These are phyloP conservation scores for Matsumurasca onukii DNA, from an alignment of 1,140 invertebrate species.

Conservation along the genomic window DNA sequence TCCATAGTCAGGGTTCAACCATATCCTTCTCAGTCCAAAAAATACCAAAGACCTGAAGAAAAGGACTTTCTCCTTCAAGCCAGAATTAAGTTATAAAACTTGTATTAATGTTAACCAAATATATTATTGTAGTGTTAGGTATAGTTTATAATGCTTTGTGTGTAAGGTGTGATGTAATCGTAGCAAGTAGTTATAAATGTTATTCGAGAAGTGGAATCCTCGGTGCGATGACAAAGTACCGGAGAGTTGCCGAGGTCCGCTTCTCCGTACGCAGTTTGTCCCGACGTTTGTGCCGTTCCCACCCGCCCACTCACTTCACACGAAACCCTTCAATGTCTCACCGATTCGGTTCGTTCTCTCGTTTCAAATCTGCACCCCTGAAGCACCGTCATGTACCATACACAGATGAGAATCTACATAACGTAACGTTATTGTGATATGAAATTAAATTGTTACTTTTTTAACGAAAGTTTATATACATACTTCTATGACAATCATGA, in stretches of 20 bases:
- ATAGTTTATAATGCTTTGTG: conserved; percentile 26
- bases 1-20: conserved; percentile 21
- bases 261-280: not conserved
- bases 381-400: conserved; percentile 10
- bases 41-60: conserved; percentile 24
- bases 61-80: conserved; percentile 19
- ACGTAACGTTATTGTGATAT: conserved; percentile 32
- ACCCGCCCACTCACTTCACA: not conserved
- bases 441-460: conserved; percentile 33
- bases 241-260: conserved; percentile 5
- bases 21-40: conserved; percentile 25
- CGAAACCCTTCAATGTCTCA: conserved; percentile 14
- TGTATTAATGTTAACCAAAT: conserved; percentile 31
- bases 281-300: conserved; percentile 17
- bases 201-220: not conserved
- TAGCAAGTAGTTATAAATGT: conserved; percentile 22
- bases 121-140: conserved; percentile 30
- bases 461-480: conserved; percentile 21
- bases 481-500: conserved; percentile 28
- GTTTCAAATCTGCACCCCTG: conserved; percentile 16
- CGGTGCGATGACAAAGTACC: not conserved
- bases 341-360: conserved; percentile 8
- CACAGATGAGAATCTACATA: conserved; percentile 4
- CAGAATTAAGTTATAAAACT: conserved; percentile 25
- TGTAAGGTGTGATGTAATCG: conserved; percentile 20